Conservation (phyloP, 2,888 invertebrate species). For the Mesorhabditis spiculigera region DNA sequence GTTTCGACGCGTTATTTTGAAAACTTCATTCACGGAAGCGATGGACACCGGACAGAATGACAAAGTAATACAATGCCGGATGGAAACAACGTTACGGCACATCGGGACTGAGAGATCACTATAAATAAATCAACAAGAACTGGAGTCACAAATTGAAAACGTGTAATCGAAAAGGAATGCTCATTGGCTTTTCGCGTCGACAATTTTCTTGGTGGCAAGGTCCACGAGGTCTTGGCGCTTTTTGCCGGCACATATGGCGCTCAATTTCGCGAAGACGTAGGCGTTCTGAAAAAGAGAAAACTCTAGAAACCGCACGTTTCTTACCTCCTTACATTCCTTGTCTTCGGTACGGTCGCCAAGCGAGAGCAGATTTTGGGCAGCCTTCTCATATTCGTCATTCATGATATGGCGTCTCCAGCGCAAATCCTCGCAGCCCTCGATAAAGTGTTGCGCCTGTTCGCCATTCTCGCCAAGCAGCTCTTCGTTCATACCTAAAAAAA, state of each 20-base stretch:
- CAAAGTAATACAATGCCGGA: too few relatives aligned
- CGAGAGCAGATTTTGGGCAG: not conserved
- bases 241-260: not conserved
- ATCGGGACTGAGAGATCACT: too few relatives aligned
- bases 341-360: not conserved
- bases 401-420: not conserved
- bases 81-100: too few relatives aligned
- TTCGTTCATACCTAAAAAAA: slow-evolving; percentile 2
- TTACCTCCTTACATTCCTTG: slow-evolving; percentile 3
- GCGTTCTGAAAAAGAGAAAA: not conserved
- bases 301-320: not conserved
- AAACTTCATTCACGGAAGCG: too few relatives aligned
- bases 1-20: too few relatives aligned
- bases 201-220: too few relatives aligned
- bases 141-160: too few relatives aligned
- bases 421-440: slow-evolving; percentile 4
- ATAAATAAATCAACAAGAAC: too few relatives aligned
- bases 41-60: too few relatives aligned
- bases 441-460: not conserved
- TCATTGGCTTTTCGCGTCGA: too few relatives aligned
- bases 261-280: slow-evolving; percentile 3
- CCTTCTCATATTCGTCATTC: slow-evolving; percentile 2
- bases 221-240: too few relatives aligned
- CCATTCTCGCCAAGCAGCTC: slow-evolving; percentile 1
- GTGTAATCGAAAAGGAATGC: too few relatives aligned